phyloP scores from a whole-genome alignment of 1,140 invertebrate species.

The Panagrolaimus sp. region DNA sequence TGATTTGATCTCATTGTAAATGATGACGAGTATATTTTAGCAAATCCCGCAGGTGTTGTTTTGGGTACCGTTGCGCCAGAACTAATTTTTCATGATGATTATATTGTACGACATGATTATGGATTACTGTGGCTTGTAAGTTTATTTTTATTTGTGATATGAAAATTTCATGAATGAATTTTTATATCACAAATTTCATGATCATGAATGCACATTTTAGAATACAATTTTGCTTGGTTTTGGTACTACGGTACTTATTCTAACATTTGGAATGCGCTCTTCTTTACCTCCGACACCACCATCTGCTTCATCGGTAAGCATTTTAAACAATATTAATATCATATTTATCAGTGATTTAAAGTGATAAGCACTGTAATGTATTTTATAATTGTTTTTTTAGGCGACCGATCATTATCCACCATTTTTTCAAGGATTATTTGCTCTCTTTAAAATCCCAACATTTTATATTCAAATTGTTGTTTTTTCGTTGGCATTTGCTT shows the following conservation, averaged over 20 bases:
- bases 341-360: too few species aligned
- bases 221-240: constrained; percentile 35
- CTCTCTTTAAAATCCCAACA: constrained; percentile 35
- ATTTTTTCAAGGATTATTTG: constrained; percentile 63
- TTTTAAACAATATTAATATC: too few species aligned
- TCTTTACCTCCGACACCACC: constrained; percentile 46
- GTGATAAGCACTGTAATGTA: too few species aligned
- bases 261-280: constrained; percentile 33
- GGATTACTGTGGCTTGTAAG: not conserved
- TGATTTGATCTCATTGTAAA: not conserved
- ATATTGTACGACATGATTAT: not conserved
- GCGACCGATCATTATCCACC: constrained; percentile 42
- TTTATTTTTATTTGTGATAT: constrained; percentile 29
- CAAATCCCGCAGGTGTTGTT: constrained; percentile 56
- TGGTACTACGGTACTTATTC: constrained; percentile 39
- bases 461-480: constrained; percentile 51
- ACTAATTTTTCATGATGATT: constrained; percentile 28
- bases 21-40: constrained; percentile 37
- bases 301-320: constrained; percentile 37
- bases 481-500: constrained; percentile 49
- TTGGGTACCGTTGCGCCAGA: constrained; percentile 52
- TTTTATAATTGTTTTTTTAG: constrained; percentile 20
- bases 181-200: too few species aligned
- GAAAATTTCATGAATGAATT: constrained; percentile 32
- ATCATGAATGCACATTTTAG: constrained; percentile 31